phyloP scores from a whole-genome alignment of 1,140 invertebrate genomes.

The Drosophila azteca region DNA sequence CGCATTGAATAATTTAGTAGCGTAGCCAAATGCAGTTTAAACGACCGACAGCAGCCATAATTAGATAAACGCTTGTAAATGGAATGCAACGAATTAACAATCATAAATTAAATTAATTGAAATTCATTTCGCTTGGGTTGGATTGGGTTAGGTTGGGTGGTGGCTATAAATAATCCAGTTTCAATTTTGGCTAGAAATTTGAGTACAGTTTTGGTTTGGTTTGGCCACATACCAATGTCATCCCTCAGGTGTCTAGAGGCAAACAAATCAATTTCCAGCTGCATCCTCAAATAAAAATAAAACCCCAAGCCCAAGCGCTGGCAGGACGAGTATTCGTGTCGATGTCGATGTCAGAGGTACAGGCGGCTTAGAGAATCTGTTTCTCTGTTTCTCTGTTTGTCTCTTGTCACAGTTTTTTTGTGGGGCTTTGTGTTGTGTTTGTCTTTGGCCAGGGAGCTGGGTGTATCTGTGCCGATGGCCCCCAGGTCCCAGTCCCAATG shows the following conservation, averaged over 20 bases:
- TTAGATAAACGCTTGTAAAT: slow-evolving; percentile 40
- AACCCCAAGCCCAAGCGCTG: neutral
- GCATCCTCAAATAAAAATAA: neutral
- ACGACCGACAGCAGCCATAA: slow-evolving; percentile 22
- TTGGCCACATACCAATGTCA: slow-evolving; percentile 9
- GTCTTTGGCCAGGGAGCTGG: too few species aligned
- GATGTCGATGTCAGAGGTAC: neutral
- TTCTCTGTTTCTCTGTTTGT: neutral
- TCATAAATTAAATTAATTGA: slow-evolving; percentile 71
- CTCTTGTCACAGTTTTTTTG: neutral
- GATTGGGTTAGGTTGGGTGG: neutral
- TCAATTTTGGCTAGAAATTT: slow-evolving; percentile 16
- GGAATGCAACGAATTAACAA: slow-evolving; percentile 64
- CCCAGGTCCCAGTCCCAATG: too few species aligned
- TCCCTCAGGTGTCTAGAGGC: slow-evolving; percentile 57
- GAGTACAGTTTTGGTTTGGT: slow-evolving; percentile 15
- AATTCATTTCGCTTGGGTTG: slow-evolving; percentile 25
- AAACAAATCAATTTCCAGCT: slow-evolving; percentile 20
- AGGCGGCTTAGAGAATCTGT: neutral
- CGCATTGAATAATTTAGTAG: slow-evolving; percentile 30
- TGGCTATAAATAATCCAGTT: slow-evolving; percentile 36
- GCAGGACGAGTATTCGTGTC: neutral
- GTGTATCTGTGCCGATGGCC: neutral
- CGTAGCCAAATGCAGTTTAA: slow-evolving; percentile 13
- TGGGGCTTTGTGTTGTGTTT: neutral